A percentile compares a stretch with the other conserved stretches of the same genome.
phyloP scores from a whole-genome alignment of 92 coral and sea anemone species.

The Parazoanthus darwini region DNA sequence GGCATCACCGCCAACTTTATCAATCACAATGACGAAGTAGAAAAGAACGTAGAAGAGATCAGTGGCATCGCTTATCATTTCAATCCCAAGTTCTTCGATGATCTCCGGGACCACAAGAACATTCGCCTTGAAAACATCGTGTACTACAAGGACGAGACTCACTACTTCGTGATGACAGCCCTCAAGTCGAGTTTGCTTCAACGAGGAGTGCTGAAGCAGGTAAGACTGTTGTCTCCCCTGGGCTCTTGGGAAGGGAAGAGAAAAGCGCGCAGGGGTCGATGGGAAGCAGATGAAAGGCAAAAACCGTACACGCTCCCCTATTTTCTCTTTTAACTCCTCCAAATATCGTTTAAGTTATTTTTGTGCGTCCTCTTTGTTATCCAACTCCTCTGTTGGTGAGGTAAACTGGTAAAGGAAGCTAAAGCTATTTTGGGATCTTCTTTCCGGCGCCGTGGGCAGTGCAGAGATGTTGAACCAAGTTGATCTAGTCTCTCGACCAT shows the following conservation, averaged over 20 bases:
- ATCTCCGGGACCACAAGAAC: conserved; percentile 64
- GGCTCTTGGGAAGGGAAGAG: background rate
- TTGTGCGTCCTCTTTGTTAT: too few relatives aligned
- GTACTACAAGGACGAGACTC: conserved; percentile 97
- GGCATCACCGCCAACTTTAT: conserved; percentile 94
- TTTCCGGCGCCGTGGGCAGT: too few relatives aligned
- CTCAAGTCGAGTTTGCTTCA: conserved; percentile 82
- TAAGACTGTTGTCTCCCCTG: conserved; percentile 1
- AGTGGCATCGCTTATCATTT: conserved; percentile 97
- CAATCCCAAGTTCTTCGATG: conserved; percentile 90
- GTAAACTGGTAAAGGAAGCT: too few relatives aligned
- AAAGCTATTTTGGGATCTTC: too few relatives aligned
- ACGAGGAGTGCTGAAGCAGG: conserved; percentile 86
- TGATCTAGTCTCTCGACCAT: background rate
- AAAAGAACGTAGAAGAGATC: conserved; percentile 83
- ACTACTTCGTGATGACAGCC: conserved; percentile 98
- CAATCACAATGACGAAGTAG: conserved; percentile 76
- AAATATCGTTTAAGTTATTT: too few relatives aligned
- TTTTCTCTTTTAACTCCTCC: too few relatives aligned
- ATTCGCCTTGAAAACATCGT: conserved; percentile 93
- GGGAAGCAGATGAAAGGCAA: too few relatives aligned
- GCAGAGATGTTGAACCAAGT: background rate
- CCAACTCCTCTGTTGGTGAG: too few relatives aligned
- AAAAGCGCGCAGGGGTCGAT: background rate
- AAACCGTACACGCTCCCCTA: too few relatives aligned